These are phyloP conservation scores for Enteromius argenteus DNA, from an alignment of 2,797 vertebrate genomes.

Conservation along the genomic window DNA sequence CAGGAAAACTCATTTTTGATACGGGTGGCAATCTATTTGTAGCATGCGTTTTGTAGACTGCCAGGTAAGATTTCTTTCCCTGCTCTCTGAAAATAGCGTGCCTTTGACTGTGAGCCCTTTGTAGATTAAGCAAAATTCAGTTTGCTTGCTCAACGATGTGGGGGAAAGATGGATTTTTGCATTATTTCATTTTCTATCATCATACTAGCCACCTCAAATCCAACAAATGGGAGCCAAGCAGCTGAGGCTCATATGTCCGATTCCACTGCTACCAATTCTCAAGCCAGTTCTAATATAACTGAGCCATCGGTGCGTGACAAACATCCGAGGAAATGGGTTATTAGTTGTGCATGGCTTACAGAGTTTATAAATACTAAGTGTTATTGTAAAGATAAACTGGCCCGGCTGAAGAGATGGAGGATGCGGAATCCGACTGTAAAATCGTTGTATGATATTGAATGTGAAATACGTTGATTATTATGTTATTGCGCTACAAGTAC, in stretches of 20 bases:
- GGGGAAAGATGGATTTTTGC: slow-evolving; percentile 49
- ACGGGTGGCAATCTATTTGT: slow-evolving; percentile 32
- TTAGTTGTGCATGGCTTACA: slow-evolving; percentile 70
- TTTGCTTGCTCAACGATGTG: slow-evolving; percentile 54
- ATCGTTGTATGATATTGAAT: slow-evolving; percentile 35
- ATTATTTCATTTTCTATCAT: slow-evolving; percentile 65
- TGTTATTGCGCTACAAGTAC: slow-evolving; percentile 34
- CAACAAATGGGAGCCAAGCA: slow-evolving; percentile 14
- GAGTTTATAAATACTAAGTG: slow-evolving; percentile 77
- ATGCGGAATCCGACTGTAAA: slow-evolving; percentile 36
- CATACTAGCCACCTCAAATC: slow-evolving; percentile 58
- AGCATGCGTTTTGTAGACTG: slow-evolving; percentile 33
- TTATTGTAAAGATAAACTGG: slow-evolving; percentile 76
- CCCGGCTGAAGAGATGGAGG: slow-evolving; percentile 51
- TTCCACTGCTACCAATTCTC: slow-evolving; percentile 66
- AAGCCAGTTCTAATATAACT: slow-evolving; percentile 70
- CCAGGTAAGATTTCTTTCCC: slow-evolving; percentile 38
- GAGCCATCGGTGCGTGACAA: slow-evolving; percentile 69
- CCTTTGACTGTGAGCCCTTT: slow-evolving; percentile 61
- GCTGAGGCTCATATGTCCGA: slow-evolving; percentile 64
- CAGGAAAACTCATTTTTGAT: slow-evolving; percentile 50
- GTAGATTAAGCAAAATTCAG: slow-evolving; percentile 69
- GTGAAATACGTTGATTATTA: slow-evolving; percentile 46
- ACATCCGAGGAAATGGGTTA: slow-evolving; percentile 70
- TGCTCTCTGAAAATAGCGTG: slow-evolving; percentile 42